Evolutionary conservation across 37 sponge, comb jelly and placozoan genomes (phyloP).

Genomic region (Oscarella lobularis): DNA sequence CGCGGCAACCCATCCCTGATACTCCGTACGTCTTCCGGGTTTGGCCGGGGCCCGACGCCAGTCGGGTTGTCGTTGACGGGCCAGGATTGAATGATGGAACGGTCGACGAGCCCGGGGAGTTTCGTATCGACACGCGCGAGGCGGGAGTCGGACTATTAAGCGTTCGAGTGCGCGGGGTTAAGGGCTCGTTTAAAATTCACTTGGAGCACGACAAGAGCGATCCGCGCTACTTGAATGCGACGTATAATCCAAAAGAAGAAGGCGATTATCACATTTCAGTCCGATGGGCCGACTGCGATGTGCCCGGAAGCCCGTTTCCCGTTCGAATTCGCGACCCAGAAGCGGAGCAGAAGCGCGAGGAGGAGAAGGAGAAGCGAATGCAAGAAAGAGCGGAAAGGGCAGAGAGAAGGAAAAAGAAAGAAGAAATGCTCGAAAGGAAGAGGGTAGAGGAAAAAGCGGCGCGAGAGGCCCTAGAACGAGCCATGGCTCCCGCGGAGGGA

Average conservation of each 20-base stretch:
- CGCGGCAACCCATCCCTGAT: slow-evolving; percentile 36
- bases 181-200: slow-evolving; percentile 47
- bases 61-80: slow-evolving; percentile 52
- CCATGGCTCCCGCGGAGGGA: not conserved
- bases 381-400: not conserved
- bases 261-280: slow-evolving; percentile 62
- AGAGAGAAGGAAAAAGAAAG: not conserved
- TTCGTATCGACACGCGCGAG: slow-evolving; percentile 43
- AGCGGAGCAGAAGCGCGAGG: not conserved
- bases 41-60: slow-evolving; percentile 59
- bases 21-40: slow-evolving; percentile 58
- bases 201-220: slow-evolving; percentile 25
- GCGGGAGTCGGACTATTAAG: slow-evolving; percentile 64
- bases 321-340: slow-evolving; percentile 17
- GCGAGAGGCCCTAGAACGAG: not conserved
- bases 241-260: slow-evolving; percentile 36
- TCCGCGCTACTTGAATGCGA: slow-evolving; percentile 39
- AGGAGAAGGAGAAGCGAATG: not conserved
- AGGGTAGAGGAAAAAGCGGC: not conserved
- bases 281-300: slow-evolving; percentile 42
- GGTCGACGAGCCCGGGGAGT: slow-evolving; percentile 9
- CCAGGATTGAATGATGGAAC: slow-evolving; percentile 33
- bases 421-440: not conserved
- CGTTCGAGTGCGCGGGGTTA: slow-evolving; percentile 62
- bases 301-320: slow-evolving; percentile 74